Conservation (phyloP, 2,113 vertebrate genomes). For the Nothoprocta perdicaria region DNA sequence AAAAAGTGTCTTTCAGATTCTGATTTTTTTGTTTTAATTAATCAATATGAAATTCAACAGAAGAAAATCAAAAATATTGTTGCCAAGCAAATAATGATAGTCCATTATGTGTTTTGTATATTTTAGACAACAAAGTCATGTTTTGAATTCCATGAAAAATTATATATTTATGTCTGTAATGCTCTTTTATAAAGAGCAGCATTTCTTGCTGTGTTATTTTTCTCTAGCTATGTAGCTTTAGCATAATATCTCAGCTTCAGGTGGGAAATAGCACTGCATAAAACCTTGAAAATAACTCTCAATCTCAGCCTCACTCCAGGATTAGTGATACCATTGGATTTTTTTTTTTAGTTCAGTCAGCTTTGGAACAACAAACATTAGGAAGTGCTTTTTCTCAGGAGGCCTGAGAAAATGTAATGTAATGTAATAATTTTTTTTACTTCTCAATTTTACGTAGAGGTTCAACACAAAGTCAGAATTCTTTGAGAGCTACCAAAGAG, state of each 20-base stretch:
- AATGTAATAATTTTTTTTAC: background rate
- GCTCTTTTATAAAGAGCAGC: background rate
- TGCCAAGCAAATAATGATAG: background rate
- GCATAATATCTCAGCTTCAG: background rate
- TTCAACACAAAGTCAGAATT: background rate
- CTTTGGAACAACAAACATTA: background rate
- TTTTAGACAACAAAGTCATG: background rate
- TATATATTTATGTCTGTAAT: background rate
- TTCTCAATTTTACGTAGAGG: background rate
- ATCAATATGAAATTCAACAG: slow-evolving; percentile 9
- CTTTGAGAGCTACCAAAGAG: background rate
- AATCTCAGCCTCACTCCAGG: background rate
- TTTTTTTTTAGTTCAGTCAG: background rate
- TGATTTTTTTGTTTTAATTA: background rate
- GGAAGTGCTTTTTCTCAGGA: background rate
- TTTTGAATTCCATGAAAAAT: background rate
- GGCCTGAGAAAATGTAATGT: rapidly evolving
- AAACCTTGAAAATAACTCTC: background rate
- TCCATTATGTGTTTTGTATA: background rate
- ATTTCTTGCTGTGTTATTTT: background rate
- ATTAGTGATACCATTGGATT: background rate
- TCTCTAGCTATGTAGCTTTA: background rate
- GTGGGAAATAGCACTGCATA: background rate
- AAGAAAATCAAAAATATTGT: background rate
- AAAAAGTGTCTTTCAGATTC: background rate